Base-by-base conservation (phyloP, 2,888 invertebrate species). In the Nemapogon koenigi region DNA sequence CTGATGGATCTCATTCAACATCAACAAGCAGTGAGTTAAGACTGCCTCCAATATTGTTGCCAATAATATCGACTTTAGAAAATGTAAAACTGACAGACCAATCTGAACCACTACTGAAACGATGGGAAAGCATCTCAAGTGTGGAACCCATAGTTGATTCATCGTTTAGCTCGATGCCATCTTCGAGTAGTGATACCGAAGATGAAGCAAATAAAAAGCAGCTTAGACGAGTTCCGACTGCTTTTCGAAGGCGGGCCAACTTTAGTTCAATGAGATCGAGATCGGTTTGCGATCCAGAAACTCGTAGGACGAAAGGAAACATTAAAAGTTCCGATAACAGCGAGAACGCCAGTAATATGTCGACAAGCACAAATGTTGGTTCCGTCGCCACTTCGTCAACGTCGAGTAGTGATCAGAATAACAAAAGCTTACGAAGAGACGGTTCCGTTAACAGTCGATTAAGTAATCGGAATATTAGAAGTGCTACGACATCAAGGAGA, bases 141-240 rank as follows among this genome's bases (percentile, higher is more conserved):
- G 78, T 87, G 14, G 88, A 88, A 36, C 88, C 87, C 11, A 82
- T 88, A 46, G 75, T 87, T 16, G 88, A 90, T 63, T 87, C 84
- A 28, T 85, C 85, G 22, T 81, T 83, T 38, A 84, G 84, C 48
- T 85, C 83, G 27, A 63, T 83, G 32, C 83, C 82, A 36, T 70
- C 75, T 16, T 75, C 78, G 1, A 63, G 65, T 17, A 79, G 78
- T 43, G 81, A 80, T 13, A 80, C 70, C 51, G 70, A 82, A 51
- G 71, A 73, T 43, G 71, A 76, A 45, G 53, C 54, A 4, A 65
- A 59, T 38, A 72, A 73, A 51, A 60, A 57, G 46, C 61, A 59
- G 29, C 44, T 69, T n/a, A 57, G 69, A 38, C 61, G 79, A 7
- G 55, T 59, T 40, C 72, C 75, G 6, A 79, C 79, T 17, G 68